Conservation (phyloP, 2,888 invertebrate genomes). For the Apodemia duryi region DNA sequence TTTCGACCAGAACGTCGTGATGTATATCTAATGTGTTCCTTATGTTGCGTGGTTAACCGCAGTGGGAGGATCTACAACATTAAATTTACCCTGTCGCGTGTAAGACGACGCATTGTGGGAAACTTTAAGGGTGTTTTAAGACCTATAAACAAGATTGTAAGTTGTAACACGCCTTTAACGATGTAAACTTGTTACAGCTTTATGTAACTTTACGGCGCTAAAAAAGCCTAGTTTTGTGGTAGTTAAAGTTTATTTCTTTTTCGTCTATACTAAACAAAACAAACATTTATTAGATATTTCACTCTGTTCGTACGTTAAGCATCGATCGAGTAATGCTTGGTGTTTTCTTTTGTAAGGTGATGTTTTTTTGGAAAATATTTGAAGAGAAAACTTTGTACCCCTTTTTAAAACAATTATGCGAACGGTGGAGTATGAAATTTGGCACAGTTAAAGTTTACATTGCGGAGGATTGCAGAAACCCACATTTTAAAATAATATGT, state of each 20-base stretch:
- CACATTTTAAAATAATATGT: no score
- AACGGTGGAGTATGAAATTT: no score
- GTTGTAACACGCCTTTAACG: constrained; percentile 24
- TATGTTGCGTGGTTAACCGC: constrained; percentile 6
- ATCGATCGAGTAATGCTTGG: no score
- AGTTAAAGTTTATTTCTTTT: background rate
- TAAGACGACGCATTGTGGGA: constrained; percentile 38
- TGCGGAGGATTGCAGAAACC: no score
- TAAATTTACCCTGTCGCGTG: constrained; percentile 37
- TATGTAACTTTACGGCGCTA: background rate
- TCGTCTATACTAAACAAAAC: background rate
- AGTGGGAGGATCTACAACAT: constrained; percentile 32
- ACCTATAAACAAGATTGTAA: constrained; percentile 27
- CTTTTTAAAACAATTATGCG: no score
- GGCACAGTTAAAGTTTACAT: no score
- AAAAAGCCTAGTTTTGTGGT: constrained; percentile 2
- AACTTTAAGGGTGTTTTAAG: constrained; percentile 23
- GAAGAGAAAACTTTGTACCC: no score
- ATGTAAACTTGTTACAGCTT: constrained; percentile 28
- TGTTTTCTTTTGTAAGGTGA: no score
- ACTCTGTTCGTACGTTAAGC: no score
- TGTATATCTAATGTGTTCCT: constrained; percentile 1
- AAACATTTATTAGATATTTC: background rate
- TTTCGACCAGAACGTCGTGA: background rate
- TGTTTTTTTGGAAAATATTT: no score